phyloP scores from a whole-genome alignment of 2,797 vertebrate species.

The Zalophus californianus region DNA sequence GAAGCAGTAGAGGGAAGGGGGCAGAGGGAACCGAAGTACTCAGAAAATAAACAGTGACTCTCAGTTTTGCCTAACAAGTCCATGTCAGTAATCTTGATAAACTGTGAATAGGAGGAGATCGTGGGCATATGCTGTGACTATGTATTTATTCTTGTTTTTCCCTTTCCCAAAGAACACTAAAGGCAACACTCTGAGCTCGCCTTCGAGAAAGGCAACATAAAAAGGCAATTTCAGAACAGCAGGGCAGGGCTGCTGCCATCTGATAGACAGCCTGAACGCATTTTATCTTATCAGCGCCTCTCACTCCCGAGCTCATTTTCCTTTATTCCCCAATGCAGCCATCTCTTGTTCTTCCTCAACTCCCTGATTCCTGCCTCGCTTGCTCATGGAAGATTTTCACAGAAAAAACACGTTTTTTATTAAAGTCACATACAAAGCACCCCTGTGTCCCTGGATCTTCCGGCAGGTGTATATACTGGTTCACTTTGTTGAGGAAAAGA shows the following conservation, averaged over 20 bases:
- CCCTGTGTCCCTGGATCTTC: constrained; percentile 67
- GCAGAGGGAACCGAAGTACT: neutral
- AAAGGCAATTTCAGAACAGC: constrained; percentile 65
- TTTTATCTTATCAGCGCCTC: constrained; percentile 69
- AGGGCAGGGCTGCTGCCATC: constrained; percentile 62
- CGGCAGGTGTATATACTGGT: constrained; percentile 50
- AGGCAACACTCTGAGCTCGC: constrained; percentile 69
- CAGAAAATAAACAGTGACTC: constrained; percentile 23
- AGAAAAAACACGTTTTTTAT: constrained; percentile 80
- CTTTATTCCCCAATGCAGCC: constrained; percentile 64
- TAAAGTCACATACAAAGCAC: constrained; percentile 81
- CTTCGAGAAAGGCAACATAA: constrained; percentile 72
- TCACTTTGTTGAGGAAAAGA: constrained; percentile 66
- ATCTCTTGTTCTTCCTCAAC: constrained; percentile 59
- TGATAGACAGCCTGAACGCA: constrained; percentile 67
- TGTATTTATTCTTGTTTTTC: constrained; percentile 71
- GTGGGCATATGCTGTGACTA: neutral
- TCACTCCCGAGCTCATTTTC: neutral
- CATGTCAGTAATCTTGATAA: constrained; percentile 61
- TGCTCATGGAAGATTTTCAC: constrained; percentile 78
- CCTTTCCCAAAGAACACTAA: constrained; percentile 66
- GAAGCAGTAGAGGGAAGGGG: neutral
- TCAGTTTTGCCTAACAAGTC: constrained; percentile 62
- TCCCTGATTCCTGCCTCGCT: constrained; percentile 73
- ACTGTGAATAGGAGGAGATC: constrained; percentile 65